These are phyloP conservation scores for Zeuzera pyrina DNA, from an alignment of 2,888 invertebrate species.

Conservation along the genomic window DNA sequence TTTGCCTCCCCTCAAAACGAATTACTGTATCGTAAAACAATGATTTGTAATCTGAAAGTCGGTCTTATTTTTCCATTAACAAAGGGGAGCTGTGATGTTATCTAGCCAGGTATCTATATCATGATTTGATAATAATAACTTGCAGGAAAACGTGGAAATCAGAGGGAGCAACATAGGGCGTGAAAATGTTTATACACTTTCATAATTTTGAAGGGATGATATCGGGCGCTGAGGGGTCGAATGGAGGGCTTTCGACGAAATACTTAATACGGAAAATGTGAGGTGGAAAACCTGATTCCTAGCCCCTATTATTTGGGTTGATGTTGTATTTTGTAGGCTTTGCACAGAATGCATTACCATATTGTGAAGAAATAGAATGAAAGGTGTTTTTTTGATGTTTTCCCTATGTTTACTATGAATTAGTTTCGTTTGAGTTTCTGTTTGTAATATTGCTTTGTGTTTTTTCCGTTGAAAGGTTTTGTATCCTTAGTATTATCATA, in stretches of 20 bases:
- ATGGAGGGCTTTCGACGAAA: conserved; percentile 60
- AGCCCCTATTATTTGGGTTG: conserved; percentile 35
- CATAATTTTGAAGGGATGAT: conserved; percentile 70
- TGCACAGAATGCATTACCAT: conserved; percentile 31
- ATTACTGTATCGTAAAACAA: conserved; percentile 64
- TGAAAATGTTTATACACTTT: conserved; percentile 73
- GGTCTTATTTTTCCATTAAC: conserved; percentile 58
- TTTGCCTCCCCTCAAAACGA: conserved; percentile 32
- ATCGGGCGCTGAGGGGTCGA: conserved; percentile 54
- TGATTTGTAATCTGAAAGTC: conserved; percentile 55
- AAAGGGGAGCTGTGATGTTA: conserved; percentile 41
- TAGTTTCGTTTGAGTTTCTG: too few species aligned
- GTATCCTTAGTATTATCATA: too few species aligned
- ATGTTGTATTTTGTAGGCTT: conserved; percentile 31
- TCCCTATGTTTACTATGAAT: too few species aligned
- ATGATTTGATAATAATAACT: conserved; percentile 72
- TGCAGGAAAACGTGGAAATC: conserved; percentile 56
- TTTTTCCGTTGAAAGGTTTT: too few species aligned
- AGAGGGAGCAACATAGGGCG: conserved; percentile 45
- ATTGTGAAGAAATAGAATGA: conserved; percentile 10
- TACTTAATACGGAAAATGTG: conserved; percentile 63
- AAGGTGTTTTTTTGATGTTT: conserved; percentile 7
- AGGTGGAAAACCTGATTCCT: conserved; percentile 50
- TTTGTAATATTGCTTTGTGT: too few species aligned
- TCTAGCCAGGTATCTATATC: conserved; percentile 61